Conservation (phyloP, 2,113 vertebrate genomes). For the Rhinichthys klamathensis region DNA sequence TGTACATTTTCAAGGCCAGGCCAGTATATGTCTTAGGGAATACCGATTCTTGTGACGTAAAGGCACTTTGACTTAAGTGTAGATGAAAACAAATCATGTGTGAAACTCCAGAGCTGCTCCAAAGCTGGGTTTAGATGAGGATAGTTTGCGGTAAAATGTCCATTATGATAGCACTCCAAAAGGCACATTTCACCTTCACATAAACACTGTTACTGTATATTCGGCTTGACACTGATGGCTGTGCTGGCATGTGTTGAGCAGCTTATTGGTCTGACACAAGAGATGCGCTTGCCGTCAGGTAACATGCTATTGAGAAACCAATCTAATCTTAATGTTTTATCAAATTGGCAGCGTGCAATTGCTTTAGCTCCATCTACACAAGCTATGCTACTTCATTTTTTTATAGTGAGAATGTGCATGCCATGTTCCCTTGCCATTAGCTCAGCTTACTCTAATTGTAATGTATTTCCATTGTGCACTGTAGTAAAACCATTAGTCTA, state of each 20-base stretch:
- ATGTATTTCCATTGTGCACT: conserved; percentile 44
- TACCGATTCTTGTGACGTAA: conserved; percentile 17
- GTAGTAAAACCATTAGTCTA: conserved; percentile 43
- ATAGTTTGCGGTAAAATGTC: not conserved
- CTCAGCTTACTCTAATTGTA: conserved; percentile 6
- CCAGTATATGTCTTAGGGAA: conserved; percentile 23
- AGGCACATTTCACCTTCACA: conserved; percentile 8
- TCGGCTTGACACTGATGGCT: conserved; percentile 16
- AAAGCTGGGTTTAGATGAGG: not conserved
- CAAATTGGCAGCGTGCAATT: conserved; percentile 27
- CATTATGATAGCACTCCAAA: not conserved
- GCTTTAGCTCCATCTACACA: conserved; percentile 35
- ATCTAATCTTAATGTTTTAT: conserved; percentile 28
- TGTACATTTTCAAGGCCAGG: conserved; percentile 28
- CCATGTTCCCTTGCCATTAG: conserved; percentile 43
- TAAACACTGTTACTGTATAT: conserved; percentile 41
- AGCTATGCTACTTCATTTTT: conserved; percentile 41
- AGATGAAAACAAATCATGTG: conserved; percentile 3
- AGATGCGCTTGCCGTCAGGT: conserved; percentile 11
- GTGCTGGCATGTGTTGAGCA: not conserved
- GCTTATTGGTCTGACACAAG: conserved; percentile 35
- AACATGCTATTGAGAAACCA: conserved; percentile 30
- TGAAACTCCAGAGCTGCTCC: conserved; percentile 13
- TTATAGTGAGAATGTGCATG: conserved; percentile 53
- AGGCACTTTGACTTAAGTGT: conserved; percentile 21